Base-by-base conservation (phyloP, 2,113 vertebrate species). In the Anhinga anhinga region DNA sequence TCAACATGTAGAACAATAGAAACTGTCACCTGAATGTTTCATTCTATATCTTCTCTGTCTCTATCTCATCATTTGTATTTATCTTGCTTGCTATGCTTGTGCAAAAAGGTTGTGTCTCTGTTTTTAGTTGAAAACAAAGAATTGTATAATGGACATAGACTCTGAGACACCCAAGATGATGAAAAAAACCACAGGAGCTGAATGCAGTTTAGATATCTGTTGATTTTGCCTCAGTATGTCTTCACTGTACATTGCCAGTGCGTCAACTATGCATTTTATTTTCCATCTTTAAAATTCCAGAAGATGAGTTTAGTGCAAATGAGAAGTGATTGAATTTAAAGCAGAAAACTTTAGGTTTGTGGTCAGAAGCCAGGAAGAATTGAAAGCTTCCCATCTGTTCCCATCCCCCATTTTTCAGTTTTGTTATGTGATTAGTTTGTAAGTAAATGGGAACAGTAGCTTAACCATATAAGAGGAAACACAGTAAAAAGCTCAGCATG, bases 271-370 rank as follows among this genome's bases (percentile, higher is more conserved):
- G 27, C 11, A 66, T 91, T 83, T 91, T 56, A 3, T 44, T 95
- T 87, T 88, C 55, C 38, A 58, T 63, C 42, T 92, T 95, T 94
- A 85, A 93, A 86, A 88, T 88, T 97, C 10, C 13, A 76, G 29
- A 84, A 86, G 26, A 71, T 78, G 17, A 73, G 20, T 67, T 84
- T 82, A 93, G 52, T 61, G 30, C 22, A 93, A 82, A 74, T 14
- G 5, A 66, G 22, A 84, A 78, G 36, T 66, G 66, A 16, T 23
- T 78, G 19, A 78, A 30, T 82, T 78, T 66, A 88, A 86, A 65
- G 3, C 13, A 62, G 42, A 59, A 86, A 61, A 45, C 11, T 59
- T 6, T 34, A 63, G 36, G 10, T 58, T 61, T 65, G 29, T 0
- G 2, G 27, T 56, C 40, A 63, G 25, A 84, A 82, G 59, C 29